Base-by-base conservation (phyloP, 1,140 invertebrate species). In the Caenorhabditis inopinata region DNA sequence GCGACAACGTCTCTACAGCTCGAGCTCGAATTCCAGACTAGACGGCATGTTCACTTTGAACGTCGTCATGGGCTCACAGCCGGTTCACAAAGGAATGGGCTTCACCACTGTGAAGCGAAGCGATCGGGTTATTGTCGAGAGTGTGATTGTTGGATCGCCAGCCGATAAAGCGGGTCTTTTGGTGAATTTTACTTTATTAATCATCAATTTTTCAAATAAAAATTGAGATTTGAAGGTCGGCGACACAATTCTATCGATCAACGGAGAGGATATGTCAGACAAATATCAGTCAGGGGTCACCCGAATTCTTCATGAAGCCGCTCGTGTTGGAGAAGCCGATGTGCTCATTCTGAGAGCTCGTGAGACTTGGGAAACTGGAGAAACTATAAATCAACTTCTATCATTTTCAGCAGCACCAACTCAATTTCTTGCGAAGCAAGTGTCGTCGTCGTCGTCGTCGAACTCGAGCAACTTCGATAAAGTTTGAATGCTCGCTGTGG, bases 161-260 rank as follows among this genome's bases (percentile, higher is more conserved):
- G 79, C 79, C 32, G 79, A 81, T 48, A 51, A 49, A 23, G 47
- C 47, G 14, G 79, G 75, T 27, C 42, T 76, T 42, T 38, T 76
- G 74, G 74, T 76, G 18, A 49, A 49, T 32, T 29, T 45, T 38
- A 42, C 0, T 3, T 29, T 58, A 2, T 16, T 6, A 9, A n/a
- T 4, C 23, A 46, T 51, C 5, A 6, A 16, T 62, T 27, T 76
- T 48, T 0, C 3, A 53, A 75, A 16, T 27, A 21, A 1, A 38
- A 74, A 29, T 73, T 21, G n/a, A 21, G 35, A 73, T 27, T 83
- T 90, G 27, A 80, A 86, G 78, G 74, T 79, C 18, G 86, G 85
- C 29, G 90, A 90, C 82, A 84, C 87, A 38, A 85, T 90, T 18
- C 14, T 89, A 7, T 48, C 84, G 11, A 85, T 90, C 29, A 90